Evolutionary conservation across 2,797 vertebrate genomes (phyloP), one percentile per base, ranked within the genome.

Genomic region (Serranus cabrilla): DNA sequence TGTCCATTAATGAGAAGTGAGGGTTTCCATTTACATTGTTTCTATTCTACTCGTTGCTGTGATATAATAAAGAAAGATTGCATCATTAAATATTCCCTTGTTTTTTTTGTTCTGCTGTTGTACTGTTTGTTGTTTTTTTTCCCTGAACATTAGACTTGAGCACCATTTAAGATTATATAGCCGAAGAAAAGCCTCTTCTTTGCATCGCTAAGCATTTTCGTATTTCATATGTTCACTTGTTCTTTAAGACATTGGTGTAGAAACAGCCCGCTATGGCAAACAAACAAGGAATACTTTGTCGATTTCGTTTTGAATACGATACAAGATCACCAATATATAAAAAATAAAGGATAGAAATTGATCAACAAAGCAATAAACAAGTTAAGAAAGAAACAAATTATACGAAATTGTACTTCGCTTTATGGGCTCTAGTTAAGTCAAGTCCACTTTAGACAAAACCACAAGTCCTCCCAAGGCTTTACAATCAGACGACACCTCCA

Each of bases 11-110:
- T 59, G 43, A 49, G 12, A 57, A 31, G 9, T 47, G 23, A 12
- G 5, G 0, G 14, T 43, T 31, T 69, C 17, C 20, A 14, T 25
- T 2, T 18, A 7, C 3, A 50, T 1, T 23, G 14, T 21, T 56
- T 52, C 34, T 54, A 17, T 58, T 52, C 2, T 5, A 60, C 7
- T 45, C 25, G 20, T 59, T 71, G 45, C 5, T 87, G 62, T 63
- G 25, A 17, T 60, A 7, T 42, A 79, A 86, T 84, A 84, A 88
- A 83, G 47, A 70, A 12, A 7, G 3, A 70, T 16, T 2, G 4
- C 10, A 40, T 27, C 3, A 31, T 42, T 7, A 51, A 60, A 60
- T 57, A 45, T 23, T 10, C 2, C 2, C 52, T 25, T 63, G 21
- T 52, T 58, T 34, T 27, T 45, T n/a, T 66, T 49, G 40, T 62